Conservation (phyloP, 2,113 vertebrate species). For the Dicrurus megarhynchus region DNA sequence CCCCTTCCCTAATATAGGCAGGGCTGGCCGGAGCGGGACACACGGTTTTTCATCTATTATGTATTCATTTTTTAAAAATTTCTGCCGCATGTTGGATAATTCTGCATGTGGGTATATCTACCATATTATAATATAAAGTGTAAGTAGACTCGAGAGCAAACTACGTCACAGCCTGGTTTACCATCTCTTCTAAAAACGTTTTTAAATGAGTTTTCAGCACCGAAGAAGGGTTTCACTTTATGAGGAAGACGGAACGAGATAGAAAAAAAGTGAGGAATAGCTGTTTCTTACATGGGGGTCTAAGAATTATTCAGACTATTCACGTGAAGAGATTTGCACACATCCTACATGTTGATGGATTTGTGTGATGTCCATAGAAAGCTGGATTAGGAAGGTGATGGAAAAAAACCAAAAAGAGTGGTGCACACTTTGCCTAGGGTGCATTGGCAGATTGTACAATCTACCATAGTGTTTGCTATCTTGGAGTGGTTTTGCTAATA, state of each 20-base stretch:
- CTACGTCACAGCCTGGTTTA: background rate
- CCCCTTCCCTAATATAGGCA: conserved; percentile 1
- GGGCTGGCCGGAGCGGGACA: background rate
- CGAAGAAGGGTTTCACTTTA: background rate
- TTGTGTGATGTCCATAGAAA: background rate
- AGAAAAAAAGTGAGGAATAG: background rate
- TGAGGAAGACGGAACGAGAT: background rate
- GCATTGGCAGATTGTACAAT: background rate
- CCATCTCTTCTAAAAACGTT: background rate
- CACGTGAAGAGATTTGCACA: background rate
- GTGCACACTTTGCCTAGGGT: background rate
- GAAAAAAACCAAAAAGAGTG: fast-evolving
- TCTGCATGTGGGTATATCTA: background rate
- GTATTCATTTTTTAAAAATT: background rate
- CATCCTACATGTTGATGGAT: background rate
- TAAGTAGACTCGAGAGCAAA: background rate
- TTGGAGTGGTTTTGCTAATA: background rate
- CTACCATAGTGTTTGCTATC: background rate
- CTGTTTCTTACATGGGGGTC: background rate
- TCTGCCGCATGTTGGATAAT: background rate
- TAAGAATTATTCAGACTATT: background rate
- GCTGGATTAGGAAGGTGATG: background rate
- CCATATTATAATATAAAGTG: background rate
- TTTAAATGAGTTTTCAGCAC: background rate
- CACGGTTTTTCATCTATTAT: background rate